phyloP scores from a whole-genome alignment of 2,888 invertebrate genomes.

The Drosophila kanekoi region DNA sequence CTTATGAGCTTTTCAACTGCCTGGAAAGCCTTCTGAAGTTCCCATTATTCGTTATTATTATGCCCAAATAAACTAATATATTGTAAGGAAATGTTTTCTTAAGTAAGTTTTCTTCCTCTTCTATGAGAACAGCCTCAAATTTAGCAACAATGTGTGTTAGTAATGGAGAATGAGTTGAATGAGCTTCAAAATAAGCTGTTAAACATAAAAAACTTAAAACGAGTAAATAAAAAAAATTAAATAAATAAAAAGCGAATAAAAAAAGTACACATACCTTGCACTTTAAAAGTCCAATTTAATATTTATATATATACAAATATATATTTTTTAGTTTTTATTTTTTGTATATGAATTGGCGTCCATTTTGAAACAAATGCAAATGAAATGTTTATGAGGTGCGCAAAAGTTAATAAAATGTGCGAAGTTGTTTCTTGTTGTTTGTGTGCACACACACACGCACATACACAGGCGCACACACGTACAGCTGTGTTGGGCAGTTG shows the following conservation, averaged over 20 bases:
- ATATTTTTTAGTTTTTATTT: constrained; percentile 12
- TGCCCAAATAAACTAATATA: no score
- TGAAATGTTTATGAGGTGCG: constrained; percentile 57
- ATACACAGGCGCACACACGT: constrained; percentile 1
- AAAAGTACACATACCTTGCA: constrained; percentile 79
- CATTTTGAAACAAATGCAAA: constrained; percentile 25
- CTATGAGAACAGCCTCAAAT: no score
- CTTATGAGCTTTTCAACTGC: no score
- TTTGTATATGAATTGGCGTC: constrained; percentile 7
- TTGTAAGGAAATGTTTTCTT: no score
- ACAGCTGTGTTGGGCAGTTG: constrained; percentile 1
- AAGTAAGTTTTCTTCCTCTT: no score
- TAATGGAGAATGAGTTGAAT: constrained; percentile 3
- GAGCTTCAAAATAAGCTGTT: not conserved
- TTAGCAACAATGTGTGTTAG: not conserved
- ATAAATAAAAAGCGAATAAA: constrained; percentile 51
- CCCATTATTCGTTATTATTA: no score
- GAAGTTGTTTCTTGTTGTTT: constrained; percentile 12
- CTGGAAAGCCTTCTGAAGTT: no score
- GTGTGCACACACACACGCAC: constrained; percentile 18
- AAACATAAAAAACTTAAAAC: constrained; percentile 7
- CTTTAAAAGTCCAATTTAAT: constrained; percentile 68
- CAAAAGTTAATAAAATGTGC: constrained; percentile 41
- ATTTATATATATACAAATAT: constrained; percentile 10
- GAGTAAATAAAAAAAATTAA: constrained; percentile 24